These are phyloP conservation scores for Scatophagus argus DNA, from an alignment of 2,113 vertebrate species.

Conservation along the genomic window DNA sequence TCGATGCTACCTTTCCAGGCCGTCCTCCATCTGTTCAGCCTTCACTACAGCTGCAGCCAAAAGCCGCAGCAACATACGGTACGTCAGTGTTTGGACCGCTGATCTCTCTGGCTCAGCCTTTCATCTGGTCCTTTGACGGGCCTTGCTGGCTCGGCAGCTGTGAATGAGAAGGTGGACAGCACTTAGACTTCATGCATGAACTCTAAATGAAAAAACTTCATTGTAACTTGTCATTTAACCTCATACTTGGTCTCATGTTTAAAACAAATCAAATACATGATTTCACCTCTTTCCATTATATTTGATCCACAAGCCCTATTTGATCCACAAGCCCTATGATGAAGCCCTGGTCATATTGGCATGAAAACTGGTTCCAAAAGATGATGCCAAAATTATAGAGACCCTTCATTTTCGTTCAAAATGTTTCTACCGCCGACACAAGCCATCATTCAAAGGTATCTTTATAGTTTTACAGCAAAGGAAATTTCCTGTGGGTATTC, in stretches of 20 bases:
- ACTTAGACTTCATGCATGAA: slow-evolving; percentile 3
- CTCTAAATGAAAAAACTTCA: not conserved
- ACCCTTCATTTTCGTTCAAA: not conserved
- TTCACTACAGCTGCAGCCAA: slow-evolving; percentile 60
- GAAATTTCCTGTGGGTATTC: not conserved
- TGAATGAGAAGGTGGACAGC: slow-evolving; percentile 1
- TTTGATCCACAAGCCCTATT: too few relatives aligned
- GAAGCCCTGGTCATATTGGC: not conserved
- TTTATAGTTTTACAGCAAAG: not conserved
- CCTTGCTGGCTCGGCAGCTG: slow-evolving; percentile 41
- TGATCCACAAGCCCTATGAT: too few relatives aligned
- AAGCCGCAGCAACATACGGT: slow-evolving; percentile 83
- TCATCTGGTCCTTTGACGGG: slow-evolving; percentile 78
- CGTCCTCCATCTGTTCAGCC: slow-evolving; percentile 85
- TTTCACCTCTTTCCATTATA: not conserved
- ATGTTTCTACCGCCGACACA: not conserved
- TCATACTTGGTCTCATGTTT: not conserved
- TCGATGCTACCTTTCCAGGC: slow-evolving; percentile 74
- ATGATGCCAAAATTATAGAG: not conserved
- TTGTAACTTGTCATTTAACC: not conserved
- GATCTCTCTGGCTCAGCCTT: slow-evolving; percentile 57
- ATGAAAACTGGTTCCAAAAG: not conserved
- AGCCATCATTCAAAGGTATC: not conserved
- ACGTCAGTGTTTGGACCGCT: slow-evolving; percentile 77
- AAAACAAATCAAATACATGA: not conserved